Evolutionary conservation across 2,113 vertebrate genomes (phyloP), one percentile per base, ranked within the genome.

Genomic region (Dromaius novaehollandiae): DNA sequence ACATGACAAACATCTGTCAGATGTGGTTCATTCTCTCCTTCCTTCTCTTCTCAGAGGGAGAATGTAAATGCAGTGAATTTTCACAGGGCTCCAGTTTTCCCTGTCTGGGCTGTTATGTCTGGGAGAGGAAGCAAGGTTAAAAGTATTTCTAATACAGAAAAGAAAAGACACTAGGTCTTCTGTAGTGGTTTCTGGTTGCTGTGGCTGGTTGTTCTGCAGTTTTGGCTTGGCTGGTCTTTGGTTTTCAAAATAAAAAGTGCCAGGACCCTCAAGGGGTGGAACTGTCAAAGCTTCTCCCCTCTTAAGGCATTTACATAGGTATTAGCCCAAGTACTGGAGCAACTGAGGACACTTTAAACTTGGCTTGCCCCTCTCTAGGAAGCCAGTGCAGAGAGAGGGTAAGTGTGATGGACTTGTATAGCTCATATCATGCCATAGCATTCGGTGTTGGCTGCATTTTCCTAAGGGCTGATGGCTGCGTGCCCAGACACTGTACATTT

Each of bases 401-500:
- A 76, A 83, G 46, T n/a, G 38, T 68, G 85, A 86, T 81, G 82
- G 65, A 77, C 89, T 91, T 93, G 56, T 7, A 2, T 80, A 91
- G 91, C 75, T 83, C 8, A 0, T 24, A 93, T 44, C 75, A 82
- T 3, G 6, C 40, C 0, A 0, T 64, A 97, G 84, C 84, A 74
- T 63, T 80, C 77, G 65, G 58, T 3, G 9, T 2, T 75, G 85
- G 76, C 55, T 95, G 82, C 46, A 30, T 77, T 60, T 95, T 94
- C 89, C 92, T 84, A 79, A 91, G 82, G 87, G 84, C 46, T 87
- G 87, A 93, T 96, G 95, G 94, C 94, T 92, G 91, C 42, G 13
- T 83, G 93, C 94, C 94, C 94, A 95, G 95, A 78, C 64, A 68
- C 25, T 51, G 89, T 71, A 89, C 71, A 68, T 86, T 95, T 95